A percentile compares a stretch with the other conserved stretches of the same genome.
Conservation (phyloP, 2,113 vertebrate species). For the Hypocryptadius cinnamomeus region DNA sequence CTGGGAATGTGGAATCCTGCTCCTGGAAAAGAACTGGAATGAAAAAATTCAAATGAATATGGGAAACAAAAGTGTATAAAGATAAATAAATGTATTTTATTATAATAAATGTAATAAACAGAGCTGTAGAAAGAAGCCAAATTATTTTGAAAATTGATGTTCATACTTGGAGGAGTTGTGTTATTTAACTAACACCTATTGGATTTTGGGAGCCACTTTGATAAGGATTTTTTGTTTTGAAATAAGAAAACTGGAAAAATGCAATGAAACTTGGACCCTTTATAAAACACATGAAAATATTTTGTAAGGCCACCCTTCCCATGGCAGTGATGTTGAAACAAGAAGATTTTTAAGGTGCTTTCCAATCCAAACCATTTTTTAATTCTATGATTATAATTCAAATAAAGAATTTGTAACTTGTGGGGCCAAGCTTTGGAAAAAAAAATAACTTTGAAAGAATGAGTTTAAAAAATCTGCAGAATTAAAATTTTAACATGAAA, state of each 20-base stretch:
- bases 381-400: neutral
- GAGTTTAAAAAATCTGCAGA: neutral
- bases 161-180: neutral
- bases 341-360: neutral
- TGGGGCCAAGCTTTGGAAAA: neutral
- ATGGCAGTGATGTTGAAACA: accelerated
- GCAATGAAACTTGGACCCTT: neutral
- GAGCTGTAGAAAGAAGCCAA: accelerated
- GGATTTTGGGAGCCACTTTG: neutral
- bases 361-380: neutral
- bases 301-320: neutral
- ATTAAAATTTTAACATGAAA: neutral
- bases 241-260: neutral
- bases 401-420: neutral
- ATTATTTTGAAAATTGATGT: neutral
- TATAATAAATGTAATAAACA: neutral
- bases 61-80: neutral
- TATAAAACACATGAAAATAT: neutral
- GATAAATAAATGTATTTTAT: neutral
- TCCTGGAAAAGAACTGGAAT: neutral
- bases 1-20: neutral
- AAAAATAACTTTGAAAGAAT: neutral
- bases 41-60: neutral
- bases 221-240: neutral
- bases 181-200: neutral